Percentiles rank a stretch among this genome's conserved stretches.
phyloP scores from a whole-genome alignment of 1,140 invertebrate species.

The Drosophila burlai region DNA sequence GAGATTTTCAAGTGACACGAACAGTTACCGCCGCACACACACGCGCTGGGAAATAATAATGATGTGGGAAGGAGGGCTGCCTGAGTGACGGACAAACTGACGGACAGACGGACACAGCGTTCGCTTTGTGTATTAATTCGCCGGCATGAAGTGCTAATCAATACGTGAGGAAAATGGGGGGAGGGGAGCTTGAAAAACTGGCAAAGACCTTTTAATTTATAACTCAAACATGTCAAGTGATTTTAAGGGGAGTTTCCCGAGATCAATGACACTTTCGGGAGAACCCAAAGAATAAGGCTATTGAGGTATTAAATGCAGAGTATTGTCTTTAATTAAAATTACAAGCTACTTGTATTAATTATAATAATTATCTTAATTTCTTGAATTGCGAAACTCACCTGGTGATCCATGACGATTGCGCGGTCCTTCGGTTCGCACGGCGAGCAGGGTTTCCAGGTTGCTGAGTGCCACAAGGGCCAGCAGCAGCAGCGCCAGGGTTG shows the following conservation, averaged over 20 bases:
- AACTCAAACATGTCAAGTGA: slow-evolving; percentile 33
- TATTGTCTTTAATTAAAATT: background rate
- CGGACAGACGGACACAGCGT: slow-evolving; percentile 1
- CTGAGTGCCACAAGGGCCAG: slow-evolving; percentile 63
- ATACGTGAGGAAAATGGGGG: slow-evolving; percentile 24
- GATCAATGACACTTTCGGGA: slow-evolving; percentile 35
- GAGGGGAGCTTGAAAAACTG: slow-evolving; percentile 12
- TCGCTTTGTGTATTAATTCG: slow-evolving; percentile 47
- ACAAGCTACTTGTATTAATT: background rate
- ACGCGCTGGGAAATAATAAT: slow-evolving; percentile 5
- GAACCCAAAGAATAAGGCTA: background rate
- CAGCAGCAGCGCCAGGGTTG: slow-evolving; percentile 57
- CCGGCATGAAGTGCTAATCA: slow-evolving; percentile 57
- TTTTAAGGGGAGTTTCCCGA: slow-evolving; percentile 4
- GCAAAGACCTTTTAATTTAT: slow-evolving; percentile 40
- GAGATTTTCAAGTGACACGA: slow-evolving; percentile 66
- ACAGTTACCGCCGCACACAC: slow-evolving; percentile 31
- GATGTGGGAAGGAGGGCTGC: slow-evolving; percentile 13
- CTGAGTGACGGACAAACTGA: background rate
- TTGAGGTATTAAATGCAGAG: background rate
- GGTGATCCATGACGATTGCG: slow-evolving; percentile 63
- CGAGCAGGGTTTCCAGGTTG: slow-evolving; percentile 68
- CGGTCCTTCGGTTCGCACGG: slow-evolving; percentile 52
- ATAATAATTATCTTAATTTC: background rate
- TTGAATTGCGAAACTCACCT: slow-evolving; percentile 50